A percentile compares a stretch with the other conserved stretches of the same genome.
Conservation (phyloP, 2,888 invertebrate genomes). For the Chironomus tentans region DNA sequence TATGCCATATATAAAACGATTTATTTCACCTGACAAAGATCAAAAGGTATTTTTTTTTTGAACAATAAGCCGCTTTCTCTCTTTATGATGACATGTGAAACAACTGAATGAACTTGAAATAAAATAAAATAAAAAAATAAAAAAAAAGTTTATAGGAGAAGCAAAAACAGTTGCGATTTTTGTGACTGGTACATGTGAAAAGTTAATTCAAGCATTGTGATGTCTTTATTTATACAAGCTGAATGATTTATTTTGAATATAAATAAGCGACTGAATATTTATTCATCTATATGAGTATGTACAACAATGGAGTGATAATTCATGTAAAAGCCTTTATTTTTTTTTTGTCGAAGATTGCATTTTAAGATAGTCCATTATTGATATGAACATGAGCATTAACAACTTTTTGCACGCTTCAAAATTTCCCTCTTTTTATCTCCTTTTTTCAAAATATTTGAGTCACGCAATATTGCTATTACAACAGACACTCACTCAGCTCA, state of each 20-base stretch:
- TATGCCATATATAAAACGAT: background rate
- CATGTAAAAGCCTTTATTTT: background rate
- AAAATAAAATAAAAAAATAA: background rate
- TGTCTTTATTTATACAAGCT: background rate
- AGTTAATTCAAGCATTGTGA: slow-evolving; percentile 4
- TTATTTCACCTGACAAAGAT: background rate
- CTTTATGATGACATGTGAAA: slow-evolving; percentile 5
- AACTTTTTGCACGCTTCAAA: background rate
- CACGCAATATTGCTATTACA: background rate
- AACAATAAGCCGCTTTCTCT: background rate
- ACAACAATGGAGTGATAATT: slow-evolving; percentile 3
- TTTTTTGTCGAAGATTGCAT: background rate
- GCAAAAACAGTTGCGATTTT: background rate
- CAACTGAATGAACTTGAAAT: slow-evolving; percentile 4
- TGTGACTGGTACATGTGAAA: background rate
- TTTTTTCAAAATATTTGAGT: background rate
- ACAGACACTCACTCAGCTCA: background rate
- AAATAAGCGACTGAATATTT: background rate
- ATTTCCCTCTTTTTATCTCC: background rate
- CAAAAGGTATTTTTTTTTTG: background rate
- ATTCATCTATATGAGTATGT: background rate
- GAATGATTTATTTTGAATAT: background rate
- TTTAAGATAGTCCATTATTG: background rate
- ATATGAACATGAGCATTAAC: slow-evolving; percentile 6
- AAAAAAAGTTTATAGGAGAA: background rate